phyloP scores from a whole-genome alignment of 2,113 vertebrate genomes.

The Sceloporus undulatus region DNA sequence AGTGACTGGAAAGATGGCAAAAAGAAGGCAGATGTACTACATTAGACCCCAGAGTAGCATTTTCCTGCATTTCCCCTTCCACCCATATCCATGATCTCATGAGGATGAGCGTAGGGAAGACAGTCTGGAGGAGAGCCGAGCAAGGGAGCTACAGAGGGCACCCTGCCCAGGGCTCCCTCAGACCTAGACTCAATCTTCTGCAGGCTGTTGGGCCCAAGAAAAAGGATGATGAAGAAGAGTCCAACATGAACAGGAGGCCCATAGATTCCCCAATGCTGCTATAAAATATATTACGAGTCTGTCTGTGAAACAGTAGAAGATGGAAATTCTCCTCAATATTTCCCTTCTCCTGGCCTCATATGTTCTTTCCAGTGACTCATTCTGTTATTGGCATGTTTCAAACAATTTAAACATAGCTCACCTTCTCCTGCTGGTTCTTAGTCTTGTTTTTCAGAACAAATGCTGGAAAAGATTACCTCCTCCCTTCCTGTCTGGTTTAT shows the following conservation, averaged over 20 bases:
- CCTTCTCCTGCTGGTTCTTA: conserved; percentile 3
- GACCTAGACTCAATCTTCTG: background rate
- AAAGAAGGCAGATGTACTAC: background rate
- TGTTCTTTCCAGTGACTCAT: conserved; percentile 10
- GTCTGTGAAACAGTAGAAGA: too few relatives aligned
- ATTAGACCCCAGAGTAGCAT: background rate
- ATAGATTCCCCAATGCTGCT: background rate
- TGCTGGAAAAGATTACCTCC: conserved; percentile 4
- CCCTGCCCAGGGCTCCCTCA: background rate
- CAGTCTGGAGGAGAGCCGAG: background rate
- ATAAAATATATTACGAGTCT: background rate
- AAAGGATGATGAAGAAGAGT: background rate
- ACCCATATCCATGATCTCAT: background rate
- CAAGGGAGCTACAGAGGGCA: background rate
- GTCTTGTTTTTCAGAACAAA: conserved; percentile 18
- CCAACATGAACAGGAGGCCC: background rate
- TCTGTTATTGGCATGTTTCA: conserved; percentile 33
- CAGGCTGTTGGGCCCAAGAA: background rate
- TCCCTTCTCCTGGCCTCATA: background rate
- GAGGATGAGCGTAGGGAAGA: background rate
- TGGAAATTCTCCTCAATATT: background rate
- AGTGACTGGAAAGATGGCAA: background rate
- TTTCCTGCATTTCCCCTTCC: background rate
- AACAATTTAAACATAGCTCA: background rate
- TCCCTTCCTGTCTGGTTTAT: background rate